Conservation (phyloP, 2,113 vertebrate species). For the Oreochromis aureus region DNA sequence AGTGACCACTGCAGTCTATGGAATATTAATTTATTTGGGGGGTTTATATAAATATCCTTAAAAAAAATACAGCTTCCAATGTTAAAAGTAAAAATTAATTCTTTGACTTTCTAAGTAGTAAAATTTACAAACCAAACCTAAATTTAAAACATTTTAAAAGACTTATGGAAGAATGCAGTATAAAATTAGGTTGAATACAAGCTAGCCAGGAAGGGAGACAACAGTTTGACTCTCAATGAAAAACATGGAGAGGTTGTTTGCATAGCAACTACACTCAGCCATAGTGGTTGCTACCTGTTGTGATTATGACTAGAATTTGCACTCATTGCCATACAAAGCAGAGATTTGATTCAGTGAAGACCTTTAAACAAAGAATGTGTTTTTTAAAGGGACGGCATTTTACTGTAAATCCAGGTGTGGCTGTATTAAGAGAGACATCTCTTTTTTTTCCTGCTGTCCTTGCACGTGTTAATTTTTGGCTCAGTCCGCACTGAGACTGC, state of each 20-base stretch:
- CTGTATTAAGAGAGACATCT: not conserved
- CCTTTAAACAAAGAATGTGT: not conserved
- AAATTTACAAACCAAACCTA: not conserved
- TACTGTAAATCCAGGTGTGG: constrained; percentile 9
- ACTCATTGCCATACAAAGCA: not conserved
- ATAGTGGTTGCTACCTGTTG: not conserved
- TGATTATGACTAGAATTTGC: not conserved
- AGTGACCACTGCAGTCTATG: not conserved
- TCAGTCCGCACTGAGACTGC: not conserved
- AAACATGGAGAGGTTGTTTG: not conserved
- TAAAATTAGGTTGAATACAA: not conserved
- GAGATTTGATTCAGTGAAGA: not conserved
- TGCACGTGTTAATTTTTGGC: constrained; percentile 1
- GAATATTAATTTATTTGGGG: not conserved
- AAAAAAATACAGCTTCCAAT: not conserved
- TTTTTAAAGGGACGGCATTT: not conserved
- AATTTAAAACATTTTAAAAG: not conserved
- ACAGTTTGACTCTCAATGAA: not conserved
- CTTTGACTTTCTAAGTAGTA: not conserved
- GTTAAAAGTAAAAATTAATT: not conserved
- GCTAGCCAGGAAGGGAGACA: not conserved
- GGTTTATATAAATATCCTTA: not conserved
- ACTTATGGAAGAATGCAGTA: not conserved
- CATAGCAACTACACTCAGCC: not conserved
- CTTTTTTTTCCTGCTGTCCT: not conserved